Evolutionary conservation across 64 coral and sea anemone species (phyloP).

Genomic region (Montipora sp.): DNA sequence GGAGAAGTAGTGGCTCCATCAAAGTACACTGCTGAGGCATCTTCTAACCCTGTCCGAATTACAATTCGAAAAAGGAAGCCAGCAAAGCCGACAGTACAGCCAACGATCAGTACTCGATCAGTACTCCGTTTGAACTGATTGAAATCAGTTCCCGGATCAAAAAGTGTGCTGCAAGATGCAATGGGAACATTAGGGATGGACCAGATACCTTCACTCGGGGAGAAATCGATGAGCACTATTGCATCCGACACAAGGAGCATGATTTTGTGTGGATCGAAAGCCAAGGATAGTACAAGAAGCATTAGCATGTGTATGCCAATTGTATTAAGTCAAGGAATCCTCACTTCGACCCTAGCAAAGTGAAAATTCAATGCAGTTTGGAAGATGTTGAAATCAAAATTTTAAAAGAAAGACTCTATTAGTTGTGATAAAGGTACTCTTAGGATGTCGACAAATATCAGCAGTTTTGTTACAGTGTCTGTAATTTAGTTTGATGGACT

Average conservation of each 20-base stretch:
- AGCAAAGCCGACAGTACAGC: constrained; percentile 24
- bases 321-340: constrained; percentile 2
- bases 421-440: constrained; percentile 24
- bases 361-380: background rate
- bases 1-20: background rate
- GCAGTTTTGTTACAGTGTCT: too few relatives aligned
- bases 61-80: constrained; percentile 34
- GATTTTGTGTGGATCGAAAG: constrained; percentile 37
- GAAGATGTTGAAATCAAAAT: background rate
- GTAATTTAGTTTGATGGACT: too few relatives aligned
- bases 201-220: background rate
- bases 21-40: background rate
- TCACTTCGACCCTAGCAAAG: background rate
- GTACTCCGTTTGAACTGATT: constrained; percentile 45
- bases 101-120: background rate
- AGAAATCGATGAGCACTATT: constrained; percentile 9
- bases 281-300: background rate
- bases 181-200: constrained; percentile 23
- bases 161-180: constrained; percentile 61
- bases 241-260: constrained; percentile 53
- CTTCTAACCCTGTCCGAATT: constrained; percentile 21
- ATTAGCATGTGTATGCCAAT: constrained; percentile 38
- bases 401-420: constrained; percentile 1
- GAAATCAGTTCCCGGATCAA: constrained; percentile 27
- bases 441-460: too few relatives aligned